Base-by-base conservation (phyloP, 1,140 invertebrate species). In the Andrena cerasifolii region DNA sequence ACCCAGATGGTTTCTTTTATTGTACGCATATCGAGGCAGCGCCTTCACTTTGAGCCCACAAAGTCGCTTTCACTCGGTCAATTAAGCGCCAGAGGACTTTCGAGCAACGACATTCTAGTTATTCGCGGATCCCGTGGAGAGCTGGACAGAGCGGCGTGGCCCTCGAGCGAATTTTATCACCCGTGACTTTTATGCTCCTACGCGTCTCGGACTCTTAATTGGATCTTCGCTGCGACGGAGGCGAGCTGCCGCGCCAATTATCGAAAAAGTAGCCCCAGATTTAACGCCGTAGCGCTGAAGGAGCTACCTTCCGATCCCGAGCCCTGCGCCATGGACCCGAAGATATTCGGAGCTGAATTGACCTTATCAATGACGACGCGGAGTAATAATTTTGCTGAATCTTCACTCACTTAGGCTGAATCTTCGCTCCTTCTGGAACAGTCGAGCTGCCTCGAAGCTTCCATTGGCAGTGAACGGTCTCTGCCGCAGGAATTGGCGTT, bases 21-120 rank as follows among this genome's bases (percentile, higher is more conserved):
- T 79, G 56, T 51, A 73, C 74, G 70, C 82, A 70, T 82, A 82
- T 82, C 75, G 79, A 54, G 71, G n/a, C 70, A 75, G 80, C 80
- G 77, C 82, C 70, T 84, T 83, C 82, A 83, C 82, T 83, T 71
- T 65, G 40, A 74, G 80, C 53, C 82, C 66, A 58, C 59, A 59
- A 65, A 84, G 70, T 75, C 70, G 82, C 82, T 84, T 84, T 84
- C 82, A 79, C 82, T 43, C 70, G 75, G 31, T 84, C 82, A 82
- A 84, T 84, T 84, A 84, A 84, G 12, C 72, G 36, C 14, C 26
- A 14, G 14, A n/a, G 43, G 43, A 72, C 82, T 84, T 84, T 83
- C 80, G 63, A 83, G 61, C 59, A 66, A 75, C 75, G 71, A 83
- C 71, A 76, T 49, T 73, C 79, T 67, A 81, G 72, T 72, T 77